Evolutionary conservation across 1,140 invertebrate species (phyloP).

Genomic region (Pseudoatta argentina): DNA sequence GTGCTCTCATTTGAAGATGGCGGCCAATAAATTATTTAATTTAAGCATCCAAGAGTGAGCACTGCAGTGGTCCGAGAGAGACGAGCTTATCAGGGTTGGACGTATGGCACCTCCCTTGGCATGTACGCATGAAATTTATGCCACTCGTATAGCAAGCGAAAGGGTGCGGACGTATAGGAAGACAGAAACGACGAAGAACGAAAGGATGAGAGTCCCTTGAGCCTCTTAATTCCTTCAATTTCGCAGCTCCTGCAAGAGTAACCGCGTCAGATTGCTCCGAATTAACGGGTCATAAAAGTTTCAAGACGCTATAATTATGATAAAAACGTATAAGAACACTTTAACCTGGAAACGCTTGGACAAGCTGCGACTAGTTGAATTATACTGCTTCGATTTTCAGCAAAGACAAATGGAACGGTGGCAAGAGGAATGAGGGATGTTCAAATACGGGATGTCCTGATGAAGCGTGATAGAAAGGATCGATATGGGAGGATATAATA

Average conservation of each 20-base stretch:
- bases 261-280: slow-evolving; percentile 68
- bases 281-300: slow-evolving; percentile 72
- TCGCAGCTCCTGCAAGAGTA: slow-evolving; percentile 71
- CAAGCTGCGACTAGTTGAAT: slow-evolving; percentile 30
- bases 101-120: slow-evolving; percentile 82
- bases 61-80: slow-evolving; percentile 64
- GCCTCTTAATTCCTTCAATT: slow-evolving; percentile 76
- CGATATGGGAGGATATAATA: slow-evolving; percentile 32
- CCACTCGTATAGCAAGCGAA: slow-evolving; percentile 75
- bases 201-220: slow-evolving; percentile 35
- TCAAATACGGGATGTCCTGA: slow-evolving; percentile 44
- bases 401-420: slow-evolving; percentile 30
- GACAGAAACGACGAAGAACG: slow-evolving; percentile 24
- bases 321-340: slow-evolving; percentile 66
- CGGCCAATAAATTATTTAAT: slow-evolving; percentile 82
- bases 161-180: slow-evolving; percentile 36
- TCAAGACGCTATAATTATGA: slow-evolving; percentile 65
- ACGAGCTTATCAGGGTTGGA: slow-evolving; percentile 78
- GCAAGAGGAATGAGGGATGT: slow-evolving; percentile 16
- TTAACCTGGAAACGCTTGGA: neutral
- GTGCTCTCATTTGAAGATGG: slow-evolving; percentile 59
- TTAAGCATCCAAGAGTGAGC: slow-evolving; percentile 76
- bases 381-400: slow-evolving; percentile 45
- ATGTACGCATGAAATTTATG: slow-evolving; percentile 84
- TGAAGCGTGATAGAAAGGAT: slow-evolving; percentile 41